A percentile compares a stretch with the other conserved stretches of the same genome.
Evolutionary conservation across 2,113 vertebrate species (phyloP).

Genomic region (Willisornis vidua): DNA sequence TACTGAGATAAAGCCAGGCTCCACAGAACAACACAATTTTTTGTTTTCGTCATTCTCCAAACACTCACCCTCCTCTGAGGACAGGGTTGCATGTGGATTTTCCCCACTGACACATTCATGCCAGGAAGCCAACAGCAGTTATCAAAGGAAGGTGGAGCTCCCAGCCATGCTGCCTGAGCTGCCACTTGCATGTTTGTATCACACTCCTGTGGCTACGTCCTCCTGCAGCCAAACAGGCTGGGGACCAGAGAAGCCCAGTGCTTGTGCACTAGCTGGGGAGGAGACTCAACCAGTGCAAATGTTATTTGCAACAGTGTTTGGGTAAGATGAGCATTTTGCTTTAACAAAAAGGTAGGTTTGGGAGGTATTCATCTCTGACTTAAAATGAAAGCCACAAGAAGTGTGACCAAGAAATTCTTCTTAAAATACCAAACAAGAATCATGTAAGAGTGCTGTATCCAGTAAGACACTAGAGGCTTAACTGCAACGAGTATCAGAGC

Average conservation of each 20-base stretch:
- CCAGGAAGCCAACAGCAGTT: background rate
- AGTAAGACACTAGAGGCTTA: background rate
- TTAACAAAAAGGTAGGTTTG: background rate
- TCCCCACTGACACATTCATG: fast-evolving
- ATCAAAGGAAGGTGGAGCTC: background rate
- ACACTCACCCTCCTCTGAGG: background rate
- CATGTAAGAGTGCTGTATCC: background rate
- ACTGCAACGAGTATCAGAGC: background rate
- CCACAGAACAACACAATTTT: background rate
- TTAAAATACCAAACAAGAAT: background rate
- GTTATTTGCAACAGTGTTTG: background rate
- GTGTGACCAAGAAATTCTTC: fast-evolving
- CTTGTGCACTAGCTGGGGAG: background rate
- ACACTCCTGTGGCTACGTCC: background rate
- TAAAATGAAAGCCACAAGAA: background rate
- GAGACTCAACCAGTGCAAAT: background rate
- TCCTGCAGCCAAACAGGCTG: background rate
- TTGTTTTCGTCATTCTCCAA: background rate
- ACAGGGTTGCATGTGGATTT: background rate
- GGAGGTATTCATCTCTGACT: background rate
- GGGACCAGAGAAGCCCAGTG: background rate
- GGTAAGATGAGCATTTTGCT: background rate
- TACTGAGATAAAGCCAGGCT: background rate
- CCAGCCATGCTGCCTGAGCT: background rate
- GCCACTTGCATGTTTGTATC: background rate